Evolutionary conservation across 2,797 vertebrate genomes (phyloP), one percentile per base, ranked within the genome.

Genomic region (Phalloptychus januarius): DNA sequence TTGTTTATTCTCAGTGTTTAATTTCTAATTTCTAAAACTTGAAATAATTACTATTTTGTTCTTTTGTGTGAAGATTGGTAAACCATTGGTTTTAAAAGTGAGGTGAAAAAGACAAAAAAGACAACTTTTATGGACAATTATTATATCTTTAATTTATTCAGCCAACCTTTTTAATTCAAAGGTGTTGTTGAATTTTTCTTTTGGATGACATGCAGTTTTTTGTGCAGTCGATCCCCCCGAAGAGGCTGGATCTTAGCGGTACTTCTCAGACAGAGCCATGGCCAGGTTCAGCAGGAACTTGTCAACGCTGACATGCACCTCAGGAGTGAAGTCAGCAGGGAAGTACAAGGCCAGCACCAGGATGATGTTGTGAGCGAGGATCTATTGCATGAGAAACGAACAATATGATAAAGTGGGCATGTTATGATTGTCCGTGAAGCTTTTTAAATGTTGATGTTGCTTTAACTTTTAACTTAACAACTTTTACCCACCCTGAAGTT

Each of bases 401-500:
- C 25, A 75, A 79, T 36, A 45, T 0, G 48, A 4, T 79, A 67
- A 76, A 11, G 10, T 13, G 11, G n/a, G 25, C 23, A 42, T 18
- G 4, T 18, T 10, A 18, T 10, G 3, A n/a, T n/a, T 54, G 23
- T n/a, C 50, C 8, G 3, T n/a, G 7, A 54, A 11, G 20, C 8
- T 3, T 40, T 20, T 31, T 16, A 12, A 52, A 11, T 25, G 13
- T 6, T 25, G 16, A 36, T 16, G 36, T 40, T 31, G 16, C 40
- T 46, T 25, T 40, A 2, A 25, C 20, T 79, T 8, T 33, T 16
- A n/a, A n/a, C 25, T 54, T 7, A 54, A 54, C 50, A n/a, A 54
- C 50, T n/a, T 54, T 10, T 95, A 90, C 95, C 95, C 38, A 90
- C 97, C 95, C 96, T 97, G 93, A 98, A 98, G 93, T 97, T 98